Base-by-base conservation (phyloP, 2,888 invertebrate species). In the Dicyrtomina minuta region DNA sequence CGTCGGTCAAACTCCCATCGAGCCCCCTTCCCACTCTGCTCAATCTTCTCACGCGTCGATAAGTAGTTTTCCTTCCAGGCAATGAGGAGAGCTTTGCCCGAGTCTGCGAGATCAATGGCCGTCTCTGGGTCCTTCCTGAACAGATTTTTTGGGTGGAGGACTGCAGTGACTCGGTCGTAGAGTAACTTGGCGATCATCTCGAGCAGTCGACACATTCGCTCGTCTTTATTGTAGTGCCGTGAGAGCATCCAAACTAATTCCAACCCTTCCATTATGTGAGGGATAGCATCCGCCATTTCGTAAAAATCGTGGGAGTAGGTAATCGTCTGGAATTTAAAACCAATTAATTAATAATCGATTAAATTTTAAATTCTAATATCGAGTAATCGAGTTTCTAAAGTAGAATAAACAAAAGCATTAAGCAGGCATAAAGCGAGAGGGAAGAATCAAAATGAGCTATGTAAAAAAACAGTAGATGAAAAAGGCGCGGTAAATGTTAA, bases 221-320 rank as follows among this genome's bases (percentile, higher is more conserved):
- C 91, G 79, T 95, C 95, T 0, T 85, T 87, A 72, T 91, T 89
- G 81, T 91, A 96, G 79, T 93, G 92, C 62, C 88, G 84, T 0
- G 95, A 95, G 66, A 96, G 86, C 61, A 94, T 90, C 96, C 96
- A 96, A 79, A 95, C 90, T 86, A 95, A 90, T 77, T 91, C 88
- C 46, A 96, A 82, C 1, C 92, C 91, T 74, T 92, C 90, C 84
- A 93, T 90, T 72, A 95, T 83, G 68, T 89, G 87, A 0, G 91
- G 90, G 27, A 96, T 85, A 5, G 88, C 86, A 49, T 90, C 88
- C 13, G 86, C 86, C 22, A 93, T 88, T 80, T 87, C 86, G 68
- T 87, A 84, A 71, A 93, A 89, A 27, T 89, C 87, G 0, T 87
- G 86, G 41, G 88, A 86, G 70, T 88, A 87, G 72, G 88, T 87